Evolutionary conservation across 2,888 invertebrate genomes (phyloP), one percentile per base, ranked within the genome.

Genomic region (Eristalis pertinax): DNA sequence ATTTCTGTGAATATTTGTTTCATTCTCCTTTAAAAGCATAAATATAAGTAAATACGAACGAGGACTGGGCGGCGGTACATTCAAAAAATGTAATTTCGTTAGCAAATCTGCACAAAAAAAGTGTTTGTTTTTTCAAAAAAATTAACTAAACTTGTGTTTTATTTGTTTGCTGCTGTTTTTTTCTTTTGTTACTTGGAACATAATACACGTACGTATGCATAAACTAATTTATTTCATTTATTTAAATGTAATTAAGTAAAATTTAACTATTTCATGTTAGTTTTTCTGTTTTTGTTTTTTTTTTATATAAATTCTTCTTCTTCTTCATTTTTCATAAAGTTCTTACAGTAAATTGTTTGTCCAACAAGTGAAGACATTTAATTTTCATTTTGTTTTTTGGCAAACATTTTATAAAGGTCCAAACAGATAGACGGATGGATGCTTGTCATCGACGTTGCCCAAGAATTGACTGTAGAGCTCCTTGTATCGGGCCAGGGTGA

Each of bases 391-490:
- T 68, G 8, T 8, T 10, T 32, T 32, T 32, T 7, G 5, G 32
- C 32, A 72, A 70, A 84, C 86, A 50, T 78, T 75, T 92, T 92
- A 92, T 90, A 97, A 93, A 56, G 97, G 97, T 63, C 97, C 97
- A 92, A 97, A 97, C 19, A 97, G 94, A 90, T 96, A 95, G 72
- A 96, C 95, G 56, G 96, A 96, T 84, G 95, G 94, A 91, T 95
- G 95, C 90, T 95, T 94, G 79, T 96, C 96, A 89, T 95, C 95
- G 50, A 95, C 95, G 92, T 97, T 96, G 29, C 97, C 96, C 84
- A 97, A 94, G 93, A 96, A 97, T 92, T 96, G 95, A 0, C 97
- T 96, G 92, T 97, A 97, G 3, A 97, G 94, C 92, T 97, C 97
- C 92, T 97, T 96, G 91, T 97, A 97, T 91, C 97, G 95, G 5